Percentiles rank a stretch among this genome's conserved stretches.
Conservation (phyloP, 2,113 vertebrate genomes). For the Ardeotis arabs region DNA sequence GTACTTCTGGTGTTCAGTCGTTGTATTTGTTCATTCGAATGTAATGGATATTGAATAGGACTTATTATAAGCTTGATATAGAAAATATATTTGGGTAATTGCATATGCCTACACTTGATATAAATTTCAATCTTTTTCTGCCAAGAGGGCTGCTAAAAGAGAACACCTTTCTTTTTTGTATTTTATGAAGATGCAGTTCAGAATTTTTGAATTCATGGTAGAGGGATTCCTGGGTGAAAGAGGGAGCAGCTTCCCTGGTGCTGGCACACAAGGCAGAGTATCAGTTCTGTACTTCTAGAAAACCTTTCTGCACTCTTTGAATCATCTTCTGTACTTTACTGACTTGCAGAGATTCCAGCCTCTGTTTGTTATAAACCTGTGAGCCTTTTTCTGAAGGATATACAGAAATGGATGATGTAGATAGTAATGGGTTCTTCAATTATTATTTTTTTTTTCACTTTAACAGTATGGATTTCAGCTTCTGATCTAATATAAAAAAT, state of each 20-base stretch:
- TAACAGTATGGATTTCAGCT: background rate
- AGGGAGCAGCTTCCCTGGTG: background rate
- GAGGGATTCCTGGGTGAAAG: background rate
- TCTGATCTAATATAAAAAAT: background rate
- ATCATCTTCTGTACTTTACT: background rate
- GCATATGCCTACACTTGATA: background rate
- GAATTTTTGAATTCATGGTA: background rate
- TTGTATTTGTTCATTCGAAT: constrained; percentile 42
- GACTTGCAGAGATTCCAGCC: background rate
- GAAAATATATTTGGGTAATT: constrained; percentile 50
- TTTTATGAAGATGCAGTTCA: background rate
- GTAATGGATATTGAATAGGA: constrained; percentile 27
- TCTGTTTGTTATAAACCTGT: background rate
- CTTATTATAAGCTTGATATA: constrained; percentile 41
- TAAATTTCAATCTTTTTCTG: background rate
- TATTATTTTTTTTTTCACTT: background rate
- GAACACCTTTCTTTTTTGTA: background rate
- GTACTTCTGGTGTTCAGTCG: constrained; percentile 13
- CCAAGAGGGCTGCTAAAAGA: background rate
- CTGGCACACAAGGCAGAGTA: background rate
- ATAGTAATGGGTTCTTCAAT: accelerated
- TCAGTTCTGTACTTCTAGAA: background rate
- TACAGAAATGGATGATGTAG: background rate
- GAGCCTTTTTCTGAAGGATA: background rate
- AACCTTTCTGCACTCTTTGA: background rate